These are phyloP conservation scores for Fissipunctia ypsillon DNA, from an alignment of 2,888 invertebrate species.

Conservation along the genomic window DNA sequence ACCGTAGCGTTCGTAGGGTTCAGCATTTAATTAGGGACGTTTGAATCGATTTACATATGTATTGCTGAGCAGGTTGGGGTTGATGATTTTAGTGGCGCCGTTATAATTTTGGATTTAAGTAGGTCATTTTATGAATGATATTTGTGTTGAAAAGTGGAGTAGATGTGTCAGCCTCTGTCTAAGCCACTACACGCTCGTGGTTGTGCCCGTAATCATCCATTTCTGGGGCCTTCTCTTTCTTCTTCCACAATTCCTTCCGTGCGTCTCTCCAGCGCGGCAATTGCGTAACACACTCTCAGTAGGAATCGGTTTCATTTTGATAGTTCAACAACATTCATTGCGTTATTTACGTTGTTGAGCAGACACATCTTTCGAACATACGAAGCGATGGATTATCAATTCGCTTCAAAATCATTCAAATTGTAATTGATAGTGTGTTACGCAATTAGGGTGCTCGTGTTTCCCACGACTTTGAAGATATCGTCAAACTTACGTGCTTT, in stretches of 20 bases:
- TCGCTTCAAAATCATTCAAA: no score
- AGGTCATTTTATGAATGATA: not conserved
- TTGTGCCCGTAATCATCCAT: not conserved
- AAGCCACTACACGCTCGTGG: not conserved
- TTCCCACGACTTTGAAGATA: not conserved
- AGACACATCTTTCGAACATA: no score
- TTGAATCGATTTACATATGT: conserved; percentile 65
- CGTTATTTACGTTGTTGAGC: no score
- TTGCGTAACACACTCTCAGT: no score
- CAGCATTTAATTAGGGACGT: conserved; percentile 66
- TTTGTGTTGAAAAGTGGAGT: not conserved
- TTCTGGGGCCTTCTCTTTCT: not conserved
- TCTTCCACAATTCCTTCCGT: not conserved
- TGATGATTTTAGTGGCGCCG: conserved; percentile 12
- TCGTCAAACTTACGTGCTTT: not conserved
- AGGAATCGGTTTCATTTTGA: no score
- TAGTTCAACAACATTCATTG: no score
- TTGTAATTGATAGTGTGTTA: no score
- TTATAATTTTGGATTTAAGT: not conserved
- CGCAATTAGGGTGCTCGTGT: no score
- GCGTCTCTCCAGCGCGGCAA: no score
- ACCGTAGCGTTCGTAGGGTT: conserved; percentile 63
- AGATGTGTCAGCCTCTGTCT: no score
- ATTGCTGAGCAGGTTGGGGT: conserved; percentile 38
- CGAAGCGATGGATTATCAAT: no score